A percentile compares a stretch with the other conserved stretches of the same genome.
These are phyloP conservation scores for Cephus runcator DNA, from an alignment of 2,888 invertebrate species.

Conservation along the genomic window DNA sequence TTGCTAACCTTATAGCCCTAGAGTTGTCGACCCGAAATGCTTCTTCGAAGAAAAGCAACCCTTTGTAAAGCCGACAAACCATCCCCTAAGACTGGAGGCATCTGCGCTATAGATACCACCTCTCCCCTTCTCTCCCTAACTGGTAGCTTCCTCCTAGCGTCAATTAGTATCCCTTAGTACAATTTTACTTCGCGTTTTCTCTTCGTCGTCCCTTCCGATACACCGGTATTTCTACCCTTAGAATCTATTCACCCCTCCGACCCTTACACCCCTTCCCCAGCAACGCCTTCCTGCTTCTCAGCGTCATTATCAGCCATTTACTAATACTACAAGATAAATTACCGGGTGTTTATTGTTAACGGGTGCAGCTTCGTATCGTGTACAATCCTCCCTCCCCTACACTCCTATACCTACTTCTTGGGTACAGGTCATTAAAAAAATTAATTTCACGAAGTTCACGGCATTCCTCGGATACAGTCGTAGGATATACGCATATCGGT, in stretches of 20 bases:
- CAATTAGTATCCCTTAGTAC: slow-evolving; percentile 20
- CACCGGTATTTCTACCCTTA: not conserved
- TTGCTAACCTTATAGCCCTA: not conserved
- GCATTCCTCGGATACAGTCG: not conserved
- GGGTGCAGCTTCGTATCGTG: slow-evolving; percentile 13
- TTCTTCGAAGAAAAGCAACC: slow-evolving; percentile 1
- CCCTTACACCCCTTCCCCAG: not conserved
- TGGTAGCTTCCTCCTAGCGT: slow-evolving; percentile 11
- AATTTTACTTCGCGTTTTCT: not conserved
- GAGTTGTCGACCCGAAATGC: not conserved
- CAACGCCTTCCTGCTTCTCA: slow-evolving; percentile 6
- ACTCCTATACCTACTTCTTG: not conserved
- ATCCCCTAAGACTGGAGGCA: not conserved
- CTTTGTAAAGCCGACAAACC: not conserved
- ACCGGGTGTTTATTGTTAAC: slow-evolving; percentile 27
- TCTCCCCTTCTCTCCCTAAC: not conserved
- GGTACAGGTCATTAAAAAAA: not conserved
- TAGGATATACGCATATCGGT: not conserved
- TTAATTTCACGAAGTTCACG: not conserved
- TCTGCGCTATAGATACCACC: slow-evolving; percentile 1
- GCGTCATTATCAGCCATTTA: slow-evolving; percentile 47
- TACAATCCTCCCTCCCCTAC: slow-evolving; percentile 11
- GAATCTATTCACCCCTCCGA: not conserved
- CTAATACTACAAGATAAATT: slow-evolving; percentile 51
- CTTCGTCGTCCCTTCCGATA: not conserved